Percentiles rank a stretch among this genome's conserved stretches.
phyloP scores from a whole-genome alignment of 1,140 invertebrate species.

The Pogonomyrmex barbatus region DNA sequence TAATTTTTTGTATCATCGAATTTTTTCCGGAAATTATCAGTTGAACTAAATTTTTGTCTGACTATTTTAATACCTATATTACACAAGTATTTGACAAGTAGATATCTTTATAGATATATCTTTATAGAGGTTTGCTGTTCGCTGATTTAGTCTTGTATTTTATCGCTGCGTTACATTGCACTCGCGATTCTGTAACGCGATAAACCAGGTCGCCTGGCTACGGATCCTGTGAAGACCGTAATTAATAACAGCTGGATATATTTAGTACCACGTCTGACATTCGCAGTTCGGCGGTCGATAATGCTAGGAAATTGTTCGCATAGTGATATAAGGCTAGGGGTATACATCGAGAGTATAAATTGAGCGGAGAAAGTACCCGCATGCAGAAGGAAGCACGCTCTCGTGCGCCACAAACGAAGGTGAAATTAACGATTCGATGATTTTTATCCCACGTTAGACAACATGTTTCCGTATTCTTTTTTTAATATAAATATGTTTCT shows the following conservation, averaged over 20 bases:
- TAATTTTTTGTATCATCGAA: background rate
- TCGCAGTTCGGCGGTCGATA: conserved; percentile 57
- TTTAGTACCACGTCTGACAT: conserved; percentile 54
- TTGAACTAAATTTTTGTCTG: background rate
- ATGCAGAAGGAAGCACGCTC: conserved; percentile 27
- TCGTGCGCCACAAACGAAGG: conserved; percentile 35
- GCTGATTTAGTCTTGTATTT: conserved; percentile 4
- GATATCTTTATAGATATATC: conserved; percentile 63
- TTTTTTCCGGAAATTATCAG: background rate
- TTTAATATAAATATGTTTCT: background rate
- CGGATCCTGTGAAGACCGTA: conserved; percentile 39
- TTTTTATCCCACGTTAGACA: conserved; percentile 21
- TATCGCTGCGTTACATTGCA: background rate
- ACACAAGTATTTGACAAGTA: conserved; percentile 22
- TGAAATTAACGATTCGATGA: conserved; percentile 57
- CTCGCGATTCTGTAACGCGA: conserved; percentile 23
- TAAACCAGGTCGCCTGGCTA: conserved; percentile 45
- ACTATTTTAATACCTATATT: background rate
- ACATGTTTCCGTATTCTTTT: conserved; percentile 26
- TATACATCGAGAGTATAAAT: conserved; percentile 67
- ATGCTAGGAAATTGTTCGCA: conserved; percentile 66
- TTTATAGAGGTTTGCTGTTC: background rate
- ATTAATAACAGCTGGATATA: conserved; percentile 55
- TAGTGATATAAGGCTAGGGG: conserved; percentile 58
- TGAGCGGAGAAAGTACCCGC: conserved; percentile 53